phyloP scores from a whole-genome alignment of 2,113 vertebrate genomes.

The Hoplias malabaricus region DNA sequence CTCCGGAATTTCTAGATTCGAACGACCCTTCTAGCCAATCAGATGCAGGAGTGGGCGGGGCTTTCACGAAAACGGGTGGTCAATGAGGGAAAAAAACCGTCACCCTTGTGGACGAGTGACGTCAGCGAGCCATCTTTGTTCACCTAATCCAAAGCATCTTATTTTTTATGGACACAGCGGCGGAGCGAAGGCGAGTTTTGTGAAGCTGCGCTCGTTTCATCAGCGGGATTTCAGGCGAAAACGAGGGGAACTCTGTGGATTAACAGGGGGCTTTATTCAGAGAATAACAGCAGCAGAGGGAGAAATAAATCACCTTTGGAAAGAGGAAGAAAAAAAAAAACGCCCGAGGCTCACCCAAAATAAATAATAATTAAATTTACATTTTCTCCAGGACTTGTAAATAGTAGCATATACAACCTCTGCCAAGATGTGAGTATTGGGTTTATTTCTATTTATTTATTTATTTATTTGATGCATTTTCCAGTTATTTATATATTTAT shows the following conservation, averaged over 20 bases:
- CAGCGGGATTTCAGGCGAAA: conserved; percentile 48
- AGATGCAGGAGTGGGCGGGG: background rate
- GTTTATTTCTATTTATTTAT: background rate
- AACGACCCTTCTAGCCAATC: background rate
- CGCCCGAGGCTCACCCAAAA: conserved; percentile 39
- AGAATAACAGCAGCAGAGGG: background rate
- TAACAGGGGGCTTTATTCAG: background rate
- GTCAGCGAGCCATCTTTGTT: conserved; percentile 78
- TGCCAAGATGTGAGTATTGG: conserved; percentile 51
- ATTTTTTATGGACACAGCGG: conserved; percentile 68
- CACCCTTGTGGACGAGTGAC: conserved; percentile 71
- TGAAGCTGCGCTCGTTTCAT: conserved; percentile 39
- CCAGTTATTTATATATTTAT: background rate
- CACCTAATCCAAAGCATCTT: conserved; percentile 66
- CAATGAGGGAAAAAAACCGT: conserved; percentile 31
- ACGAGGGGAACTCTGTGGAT: conserved; percentile 35
- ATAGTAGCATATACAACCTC: conserved; percentile 28
- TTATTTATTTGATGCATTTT: conserved; percentile 3
- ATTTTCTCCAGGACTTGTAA: conserved; percentile 37
- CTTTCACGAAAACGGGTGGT: background rate
- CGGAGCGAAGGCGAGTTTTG: conserved; percentile 56
- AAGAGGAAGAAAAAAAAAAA: conserved; percentile 41
- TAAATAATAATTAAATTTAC: conserved; percentile 30
- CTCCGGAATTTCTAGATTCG: too few species aligned
- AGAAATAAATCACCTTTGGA: background rate